Conservation (phyloP, 2,113 vertebrate genomes). For the Ceyx cyanopectus region DNA sequence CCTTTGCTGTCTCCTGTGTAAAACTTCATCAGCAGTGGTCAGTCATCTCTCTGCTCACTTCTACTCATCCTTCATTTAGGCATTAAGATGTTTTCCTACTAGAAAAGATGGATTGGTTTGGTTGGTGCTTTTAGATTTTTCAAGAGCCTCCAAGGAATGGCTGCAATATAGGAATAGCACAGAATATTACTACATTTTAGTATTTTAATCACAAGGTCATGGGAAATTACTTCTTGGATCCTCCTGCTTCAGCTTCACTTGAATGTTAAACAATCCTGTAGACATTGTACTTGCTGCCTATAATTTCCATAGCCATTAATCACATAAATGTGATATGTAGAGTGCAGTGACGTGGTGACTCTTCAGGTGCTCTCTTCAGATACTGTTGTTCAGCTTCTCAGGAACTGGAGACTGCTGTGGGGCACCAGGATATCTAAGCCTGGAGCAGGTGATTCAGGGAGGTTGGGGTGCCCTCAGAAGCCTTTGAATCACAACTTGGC, state of each 20-base stretch:
- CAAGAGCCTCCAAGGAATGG: background rate
- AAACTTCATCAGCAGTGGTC: background rate
- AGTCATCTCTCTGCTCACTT: background rate
- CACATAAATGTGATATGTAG: background rate
- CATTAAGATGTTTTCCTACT: background rate
- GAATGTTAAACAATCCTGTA: background rate
- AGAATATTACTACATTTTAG: background rate
- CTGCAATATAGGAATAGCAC: background rate
- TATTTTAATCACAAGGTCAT: background rate
- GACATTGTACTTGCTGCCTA: background rate
- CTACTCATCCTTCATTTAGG: background rate
- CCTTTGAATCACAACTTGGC: background rate
- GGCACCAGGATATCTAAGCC: background rate
- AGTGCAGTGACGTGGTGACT: background rate
- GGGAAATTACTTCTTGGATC: background rate
- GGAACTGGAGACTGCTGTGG: fast-evolving
- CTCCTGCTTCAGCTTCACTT: background rate
- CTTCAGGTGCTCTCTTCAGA: background rate
- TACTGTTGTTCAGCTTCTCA: fast-evolving
- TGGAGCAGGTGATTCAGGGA: background rate
- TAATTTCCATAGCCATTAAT: background rate
- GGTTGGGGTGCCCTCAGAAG: background rate
- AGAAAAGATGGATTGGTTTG: background rate
- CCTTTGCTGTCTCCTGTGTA: background rate
- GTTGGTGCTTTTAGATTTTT: background rate